These are phyloP conservation scores for Nanorana parkeri DNA, from an alignment of 2,113 vertebrate genomes.

Conservation along the genomic window DNA sequence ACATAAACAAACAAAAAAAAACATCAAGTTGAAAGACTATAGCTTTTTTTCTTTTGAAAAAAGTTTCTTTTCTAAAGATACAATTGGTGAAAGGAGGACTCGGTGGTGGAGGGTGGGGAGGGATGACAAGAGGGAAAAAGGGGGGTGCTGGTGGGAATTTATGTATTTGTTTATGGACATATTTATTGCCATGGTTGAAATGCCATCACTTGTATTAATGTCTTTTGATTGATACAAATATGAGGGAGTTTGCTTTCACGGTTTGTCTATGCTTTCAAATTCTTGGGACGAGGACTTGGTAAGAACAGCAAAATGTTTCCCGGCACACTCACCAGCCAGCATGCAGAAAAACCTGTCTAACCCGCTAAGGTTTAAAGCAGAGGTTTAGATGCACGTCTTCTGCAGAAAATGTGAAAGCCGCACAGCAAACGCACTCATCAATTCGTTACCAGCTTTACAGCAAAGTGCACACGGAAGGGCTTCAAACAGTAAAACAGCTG, in stretches of 20 bases:
- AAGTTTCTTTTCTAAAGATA: constrained; percentile 48
- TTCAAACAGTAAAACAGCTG: too few species aligned
- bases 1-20: constrained; percentile 11
- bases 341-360: too few species aligned
- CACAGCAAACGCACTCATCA: too few species aligned
- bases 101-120: neutral
- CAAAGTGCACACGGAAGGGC: too few species aligned
- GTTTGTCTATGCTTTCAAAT: constrained; percentile 2
- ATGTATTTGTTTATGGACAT: constrained; percentile 55
- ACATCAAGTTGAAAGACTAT: constrained; percentile 39
- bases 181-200: constrained; percentile 56
- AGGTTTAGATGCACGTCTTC: too few species aligned
- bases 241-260: constrained; percentile 15
- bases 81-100: constrained; percentile 32
- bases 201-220: constrained; percentile 53
- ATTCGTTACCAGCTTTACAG: too few species aligned
- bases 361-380: too few species aligned
- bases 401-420: too few species aligned
- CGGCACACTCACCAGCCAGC: too few species aligned
- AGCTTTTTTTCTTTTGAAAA: constrained; percentile 48
- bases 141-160: constrained; percentile 32
- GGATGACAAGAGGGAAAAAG: neutral
- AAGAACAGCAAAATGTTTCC: too few species aligned
- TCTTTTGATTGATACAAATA: constrained; percentile 51
- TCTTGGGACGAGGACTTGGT: neutral